Base-by-base conservation (phyloP, 2,888 invertebrate species). In the Phortica magna region DNA sequence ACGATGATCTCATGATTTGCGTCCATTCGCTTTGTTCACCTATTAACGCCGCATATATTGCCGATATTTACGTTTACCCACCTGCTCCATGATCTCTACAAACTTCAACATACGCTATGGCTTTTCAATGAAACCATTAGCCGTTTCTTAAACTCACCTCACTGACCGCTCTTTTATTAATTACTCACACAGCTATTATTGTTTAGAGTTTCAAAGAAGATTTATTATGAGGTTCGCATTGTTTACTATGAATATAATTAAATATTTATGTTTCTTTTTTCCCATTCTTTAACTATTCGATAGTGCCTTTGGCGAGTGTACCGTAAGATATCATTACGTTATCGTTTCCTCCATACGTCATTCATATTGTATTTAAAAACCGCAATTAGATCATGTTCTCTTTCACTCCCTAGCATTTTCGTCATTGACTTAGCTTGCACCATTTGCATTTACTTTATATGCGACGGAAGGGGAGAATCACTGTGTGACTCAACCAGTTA, bases 1-100 rank as follows among this genome's bases (percentile, higher is more conserved):
- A 74, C 82, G 78, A 86, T 85, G 88, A 86, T 88, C 89, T 86
- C 85, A 88, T 84, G 71, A 31, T 80, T 76, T 67, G n/a, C 65
- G 31, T 77, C 78, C 75, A 75, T 76, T 77, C 78, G 68, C 73
- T 43, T 64, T 57, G 61, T 81, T 75, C 55, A 76, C 78, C 78
- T 77, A 72, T 72, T 61, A 41, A 41, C 41, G 12, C 64, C 12
- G 17, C 55, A 55, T 55, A 55, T 31, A 10, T 64, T 19, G 6
- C 41, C 65, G 43, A 22, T 19, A 19, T 4, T 19, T 17, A 9
- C 48, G 42, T 48, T 17, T 65, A 55, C 64, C 19, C 55, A 59
- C 78, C 73, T 55, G 12, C 72, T 65, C 48, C 42, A 65, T 31
- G 31, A 31, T 31, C 31, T 31, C 31, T 4, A 31, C 31, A 31